Evolutionary conservation across 2,113 vertebrate species (phyloP).

Genomic region (Chloropsis hardwickii): DNA sequence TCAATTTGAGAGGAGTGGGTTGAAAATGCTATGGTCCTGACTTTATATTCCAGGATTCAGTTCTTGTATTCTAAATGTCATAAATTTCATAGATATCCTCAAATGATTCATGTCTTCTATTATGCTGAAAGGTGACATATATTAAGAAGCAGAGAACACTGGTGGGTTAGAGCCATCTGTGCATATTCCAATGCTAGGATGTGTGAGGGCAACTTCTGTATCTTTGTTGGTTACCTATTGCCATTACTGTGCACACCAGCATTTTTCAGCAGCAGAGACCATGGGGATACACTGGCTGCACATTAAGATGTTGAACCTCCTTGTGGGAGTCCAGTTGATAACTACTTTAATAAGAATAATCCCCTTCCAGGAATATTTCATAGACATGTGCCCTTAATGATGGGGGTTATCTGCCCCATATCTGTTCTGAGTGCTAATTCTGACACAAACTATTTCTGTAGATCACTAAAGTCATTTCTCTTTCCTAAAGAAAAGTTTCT

Average conservation of each 20-base stretch:
- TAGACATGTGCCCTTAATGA: background rate
- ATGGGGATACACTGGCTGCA: background rate
- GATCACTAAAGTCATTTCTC: background rate
- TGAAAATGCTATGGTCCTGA: background rate
- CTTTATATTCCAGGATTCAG: background rate
- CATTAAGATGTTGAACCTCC: background rate
- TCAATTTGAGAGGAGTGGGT: background rate
- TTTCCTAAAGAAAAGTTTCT: constrained; percentile 32
- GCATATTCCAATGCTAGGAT: background rate
- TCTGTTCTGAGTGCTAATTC: background rate
- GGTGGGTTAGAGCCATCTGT: background rate
- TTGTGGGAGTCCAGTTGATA: background rate
- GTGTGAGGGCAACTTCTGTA: background rate
- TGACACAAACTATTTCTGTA: background rate
- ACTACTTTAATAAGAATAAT: background rate
- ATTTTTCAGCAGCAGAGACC: background rate
- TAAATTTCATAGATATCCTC: background rate
- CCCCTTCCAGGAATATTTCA: background rate
- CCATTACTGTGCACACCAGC: background rate
- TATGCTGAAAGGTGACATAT: background rate
- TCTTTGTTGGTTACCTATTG: background rate
- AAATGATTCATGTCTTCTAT: background rate
- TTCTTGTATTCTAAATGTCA: background rate
- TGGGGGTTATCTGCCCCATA: background rate
- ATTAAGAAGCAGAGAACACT: background rate